These are phyloP conservation scores for Sinocyclocheilus grahami DNA, from an alignment of 2,113 vertebrate species.

Conservation along the genomic window DNA sequence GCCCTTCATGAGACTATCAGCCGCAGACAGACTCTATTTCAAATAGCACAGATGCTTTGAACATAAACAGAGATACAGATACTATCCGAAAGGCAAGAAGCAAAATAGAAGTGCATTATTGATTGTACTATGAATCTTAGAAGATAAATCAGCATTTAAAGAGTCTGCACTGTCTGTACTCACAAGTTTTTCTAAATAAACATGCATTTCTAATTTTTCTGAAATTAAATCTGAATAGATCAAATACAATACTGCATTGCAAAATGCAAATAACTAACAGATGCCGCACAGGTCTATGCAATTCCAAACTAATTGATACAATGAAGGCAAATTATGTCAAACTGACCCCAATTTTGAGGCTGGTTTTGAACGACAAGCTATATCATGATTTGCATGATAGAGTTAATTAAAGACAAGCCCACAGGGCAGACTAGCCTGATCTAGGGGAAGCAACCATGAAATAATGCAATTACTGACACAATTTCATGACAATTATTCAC, in stretches of 20 bases:
- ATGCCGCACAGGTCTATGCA: neutral
- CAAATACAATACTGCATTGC: neutral
- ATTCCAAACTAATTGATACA: neutral
- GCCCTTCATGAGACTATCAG: conserved; percentile 38
- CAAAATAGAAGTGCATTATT: conserved; percentile 7
- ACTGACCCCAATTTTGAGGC: neutral
- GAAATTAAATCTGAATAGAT: neutral
- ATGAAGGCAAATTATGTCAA: neutral
- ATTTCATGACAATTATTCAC: neutral
- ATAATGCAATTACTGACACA: conserved; percentile 39
- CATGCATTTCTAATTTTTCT: neutral
- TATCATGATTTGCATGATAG: conserved; percentile 19
- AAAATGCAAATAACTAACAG: neutral
- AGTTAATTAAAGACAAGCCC: conserved; percentile 27
- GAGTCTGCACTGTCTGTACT: neutral
- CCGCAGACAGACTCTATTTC: conserved; percentile 28
- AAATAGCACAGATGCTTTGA: conserved; percentile 25
- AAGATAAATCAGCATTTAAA: neutral
- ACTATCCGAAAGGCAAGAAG: neutral
- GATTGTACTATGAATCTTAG: neutral
- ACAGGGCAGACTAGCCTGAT: conserved; percentile 27
- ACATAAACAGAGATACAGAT: conserved; percentile 15
- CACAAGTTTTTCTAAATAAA: neutral
- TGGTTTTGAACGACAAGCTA: neutral
- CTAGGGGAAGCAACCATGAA: neutral